Percentiles rank a stretch among this genome's conserved stretches.
These are phyloP conservation scores for Leptinotarsa peninsularis DNA, from an alignment of 2,888 invertebrate species.

Conservation along the genomic window DNA sequence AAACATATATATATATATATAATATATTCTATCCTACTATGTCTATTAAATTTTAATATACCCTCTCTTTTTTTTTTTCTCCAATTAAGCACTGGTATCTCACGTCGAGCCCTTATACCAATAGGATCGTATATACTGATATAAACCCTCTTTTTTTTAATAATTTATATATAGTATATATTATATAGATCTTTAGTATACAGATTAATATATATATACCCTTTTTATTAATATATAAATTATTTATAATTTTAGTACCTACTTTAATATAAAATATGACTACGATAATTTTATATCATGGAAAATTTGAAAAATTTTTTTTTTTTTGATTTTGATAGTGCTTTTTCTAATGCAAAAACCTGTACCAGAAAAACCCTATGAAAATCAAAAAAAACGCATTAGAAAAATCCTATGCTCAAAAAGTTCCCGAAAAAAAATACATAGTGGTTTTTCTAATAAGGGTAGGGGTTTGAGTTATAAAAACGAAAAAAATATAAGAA, in stretches of 20 bases:
- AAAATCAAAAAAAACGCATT: no score
- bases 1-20: not conserved
- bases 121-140: not conserved
- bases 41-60: not conserved
- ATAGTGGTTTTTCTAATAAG: no score
- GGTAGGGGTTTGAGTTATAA: no score
- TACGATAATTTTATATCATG: not conserved
- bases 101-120: not conserved
- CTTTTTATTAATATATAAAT: not conserved
- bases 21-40: not conserved
- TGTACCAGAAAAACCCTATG: no score
- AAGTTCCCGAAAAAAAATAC: no score
- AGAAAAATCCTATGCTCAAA: no score
- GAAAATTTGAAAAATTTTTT: not conserved
- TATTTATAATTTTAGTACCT: not conserved
- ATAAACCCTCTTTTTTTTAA: not conserved
- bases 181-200: not conserved
- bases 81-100: not conserved
- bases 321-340: not conserved
- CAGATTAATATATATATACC: not conserved
- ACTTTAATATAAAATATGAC: not conserved
- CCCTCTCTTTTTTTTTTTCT: not conserved
- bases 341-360: fast-evolving
- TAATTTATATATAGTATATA: not conserved
- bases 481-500: no score